phyloP scores from a whole-genome alignment of 2,797 vertebrate species.

The Malacoctenus gilli region DNA sequence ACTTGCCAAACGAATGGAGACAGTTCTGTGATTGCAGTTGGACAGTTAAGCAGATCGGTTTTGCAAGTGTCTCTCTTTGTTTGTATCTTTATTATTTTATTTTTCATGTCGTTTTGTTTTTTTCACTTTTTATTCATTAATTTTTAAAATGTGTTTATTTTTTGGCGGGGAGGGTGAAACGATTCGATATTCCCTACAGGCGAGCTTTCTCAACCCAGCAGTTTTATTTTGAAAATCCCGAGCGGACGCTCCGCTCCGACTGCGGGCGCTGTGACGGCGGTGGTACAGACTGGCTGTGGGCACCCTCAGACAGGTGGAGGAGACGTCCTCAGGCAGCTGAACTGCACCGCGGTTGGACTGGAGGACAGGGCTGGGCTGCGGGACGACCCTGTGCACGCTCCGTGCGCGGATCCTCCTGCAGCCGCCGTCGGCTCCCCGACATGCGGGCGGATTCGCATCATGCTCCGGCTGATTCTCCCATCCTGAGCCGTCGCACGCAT shows the following conservation, averaged over 20 bases:
- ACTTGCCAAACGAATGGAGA: too few species aligned
- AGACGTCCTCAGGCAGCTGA: conserved; percentile 66
- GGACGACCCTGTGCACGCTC: conserved; percentile 56
- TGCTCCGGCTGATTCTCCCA: conserved; percentile 58
- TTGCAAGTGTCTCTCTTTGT: too few species aligned
- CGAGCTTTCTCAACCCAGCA: background rate
- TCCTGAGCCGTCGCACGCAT: conserved; percentile 57
- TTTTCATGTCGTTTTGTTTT: too few species aligned
- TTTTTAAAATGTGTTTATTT: too few species aligned
- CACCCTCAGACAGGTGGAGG: conserved; percentile 78
- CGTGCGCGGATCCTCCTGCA: conserved; percentile 57
- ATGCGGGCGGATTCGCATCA: conserved; percentile 51
- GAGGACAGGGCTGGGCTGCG: conserved; percentile 69
- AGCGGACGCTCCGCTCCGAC: conserved; percentile 6
- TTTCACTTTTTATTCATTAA: too few species aligned
- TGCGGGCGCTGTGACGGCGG: background rate
- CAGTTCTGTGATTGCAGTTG: too few species aligned
- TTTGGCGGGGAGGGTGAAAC: too few species aligned
- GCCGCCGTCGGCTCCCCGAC: conserved; percentile 51
- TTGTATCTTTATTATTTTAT: too few species aligned
- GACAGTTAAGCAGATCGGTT: too few species aligned
- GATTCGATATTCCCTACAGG: too few species aligned
- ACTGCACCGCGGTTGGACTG: conserved; percentile 52
- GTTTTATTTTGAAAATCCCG: conserved; percentile 48
- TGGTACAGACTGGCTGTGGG: conserved; percentile 46